Percentiles rank a stretch among this genome's conserved stretches.
These are phyloP conservation scores for Borostomias antarcticus DNA, from an alignment of 2,797 vertebrate species.

Conservation along the genomic window DNA sequence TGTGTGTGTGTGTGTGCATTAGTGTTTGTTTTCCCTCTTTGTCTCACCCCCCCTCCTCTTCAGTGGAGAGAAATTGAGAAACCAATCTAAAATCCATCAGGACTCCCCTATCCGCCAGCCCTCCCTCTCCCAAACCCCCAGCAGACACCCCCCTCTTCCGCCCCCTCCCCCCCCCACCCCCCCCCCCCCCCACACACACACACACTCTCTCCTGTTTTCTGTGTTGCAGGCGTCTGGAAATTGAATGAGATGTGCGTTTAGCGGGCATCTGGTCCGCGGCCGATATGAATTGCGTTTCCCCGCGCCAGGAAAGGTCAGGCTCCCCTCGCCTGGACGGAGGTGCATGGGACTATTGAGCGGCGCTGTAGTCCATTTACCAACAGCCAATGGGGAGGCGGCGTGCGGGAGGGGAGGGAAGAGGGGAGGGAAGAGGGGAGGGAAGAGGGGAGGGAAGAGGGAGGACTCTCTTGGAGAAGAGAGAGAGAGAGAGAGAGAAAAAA, in stretches of 20 bases:
- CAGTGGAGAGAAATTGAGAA: slow-evolving; percentile 81
- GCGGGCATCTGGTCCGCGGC: slow-evolving; percentile 73
- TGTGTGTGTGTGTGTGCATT: slow-evolving; percentile 52
- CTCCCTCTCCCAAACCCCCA: slow-evolving; percentile 28
- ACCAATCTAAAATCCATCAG: slow-evolving; percentile 87
- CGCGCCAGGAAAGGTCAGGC: slow-evolving; percentile 79
- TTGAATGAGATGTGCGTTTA: slow-evolving; percentile 79
- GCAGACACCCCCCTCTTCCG: slow-evolving; percentile 11
- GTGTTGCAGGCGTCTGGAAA: slow-evolving; percentile 74
- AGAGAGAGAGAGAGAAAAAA: slow-evolving; percentile 13
- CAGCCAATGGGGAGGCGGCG: slow-evolving; percentile 57
- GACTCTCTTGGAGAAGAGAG: slow-evolving; percentile 43
- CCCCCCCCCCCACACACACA: slow-evolving; percentile 9
- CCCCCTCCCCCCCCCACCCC: slow-evolving; percentile 17
- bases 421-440: not conserved
- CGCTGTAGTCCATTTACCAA: slow-evolving; percentile 80
- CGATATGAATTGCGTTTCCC: slow-evolving; percentile 81
- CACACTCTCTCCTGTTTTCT: slow-evolving; percentile 57
- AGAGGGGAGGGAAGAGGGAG: not conserved
- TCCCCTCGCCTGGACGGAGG: slow-evolving; percentile 79
- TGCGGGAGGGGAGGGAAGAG: not conserved
- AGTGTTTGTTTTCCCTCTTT: slow-evolving; percentile 77
- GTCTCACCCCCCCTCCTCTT: slow-evolving; percentile 63
- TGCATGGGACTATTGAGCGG: slow-evolving; percentile 80
- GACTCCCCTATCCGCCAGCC: slow-evolving; percentile 73